phyloP scores from a whole-genome alignment of 2,113 vertebrate genomes.

The Fulica atra region DNA sequence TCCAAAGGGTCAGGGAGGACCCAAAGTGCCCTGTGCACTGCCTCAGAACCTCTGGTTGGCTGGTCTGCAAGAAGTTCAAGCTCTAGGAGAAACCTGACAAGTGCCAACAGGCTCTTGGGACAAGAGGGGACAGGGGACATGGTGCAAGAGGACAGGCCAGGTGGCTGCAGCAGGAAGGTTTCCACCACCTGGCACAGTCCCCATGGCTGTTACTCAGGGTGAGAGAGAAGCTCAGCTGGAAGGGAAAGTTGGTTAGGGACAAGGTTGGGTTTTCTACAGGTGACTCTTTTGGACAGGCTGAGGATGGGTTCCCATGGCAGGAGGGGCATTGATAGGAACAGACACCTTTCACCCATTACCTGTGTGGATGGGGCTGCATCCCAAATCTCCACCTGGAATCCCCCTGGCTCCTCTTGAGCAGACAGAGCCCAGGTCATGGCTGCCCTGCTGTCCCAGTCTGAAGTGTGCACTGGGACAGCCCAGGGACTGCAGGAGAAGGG shows the following conservation, averaged over 20 bases:
- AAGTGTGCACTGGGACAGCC: not conserved
- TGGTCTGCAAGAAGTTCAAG: not conserved
- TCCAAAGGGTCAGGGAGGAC: not conserved
- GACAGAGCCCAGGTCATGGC: not conserved
- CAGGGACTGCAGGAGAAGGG: rapidly evolving
- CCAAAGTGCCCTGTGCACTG: not conserved
- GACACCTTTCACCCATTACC: not conserved
- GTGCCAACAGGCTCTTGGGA: not conserved
- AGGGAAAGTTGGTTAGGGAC: no score
- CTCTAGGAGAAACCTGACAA: not conserved
- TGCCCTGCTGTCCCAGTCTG: not conserved
- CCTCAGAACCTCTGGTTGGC: not conserved
- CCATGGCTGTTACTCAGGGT: not conserved
- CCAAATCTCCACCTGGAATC: not conserved
- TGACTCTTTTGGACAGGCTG: not conserved
- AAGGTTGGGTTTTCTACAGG: not conserved
- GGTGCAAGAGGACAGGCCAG: not conserved
- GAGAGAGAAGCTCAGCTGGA: not conserved
- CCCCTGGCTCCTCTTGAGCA: not conserved
- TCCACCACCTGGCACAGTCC: not conserved
- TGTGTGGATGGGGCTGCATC: not conserved
- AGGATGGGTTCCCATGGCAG: not conserved
- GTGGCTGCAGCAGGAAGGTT: not conserved
- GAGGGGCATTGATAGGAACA: not conserved
- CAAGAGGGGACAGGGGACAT: not conserved